These are phyloP conservation scores for Hypothenemus hampei DNA, from an alignment of 1,140 invertebrate genomes.

Conservation along the genomic window DNA sequence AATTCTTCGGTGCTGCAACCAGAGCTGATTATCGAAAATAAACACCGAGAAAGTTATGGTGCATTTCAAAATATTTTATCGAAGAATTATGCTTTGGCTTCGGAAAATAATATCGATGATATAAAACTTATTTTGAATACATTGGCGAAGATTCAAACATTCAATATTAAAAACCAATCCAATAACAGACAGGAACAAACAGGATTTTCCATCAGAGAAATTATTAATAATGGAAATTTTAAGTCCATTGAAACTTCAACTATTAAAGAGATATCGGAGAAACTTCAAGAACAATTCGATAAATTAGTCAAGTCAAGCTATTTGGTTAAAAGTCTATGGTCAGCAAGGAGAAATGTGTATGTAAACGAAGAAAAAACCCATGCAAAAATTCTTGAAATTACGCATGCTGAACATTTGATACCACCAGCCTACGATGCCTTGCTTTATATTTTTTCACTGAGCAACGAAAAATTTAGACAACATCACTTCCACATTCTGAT, in stretches of 20 bases:
- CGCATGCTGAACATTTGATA: neutral
- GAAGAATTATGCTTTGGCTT: no score
- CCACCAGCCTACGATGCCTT: constrained; percentile 18
- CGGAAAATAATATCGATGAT: constrained; percentile 1
- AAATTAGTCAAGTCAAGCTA: neutral
- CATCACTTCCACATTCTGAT: constrained; percentile 8
- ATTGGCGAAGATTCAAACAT: neutral
- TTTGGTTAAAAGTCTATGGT: constrained; percentile 4
- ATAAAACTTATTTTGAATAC: constrained; percentile 5
- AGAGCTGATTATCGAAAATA: no score
- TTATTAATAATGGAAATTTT: neutral
- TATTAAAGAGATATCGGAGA: neutral
- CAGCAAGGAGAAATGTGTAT: neutral
- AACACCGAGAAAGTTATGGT: no score
- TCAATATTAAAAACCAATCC: neutral
- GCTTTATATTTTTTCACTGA: constrained; percentile 15
- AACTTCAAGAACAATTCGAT: constrained; percentile 4
- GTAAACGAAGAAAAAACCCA: neutral
- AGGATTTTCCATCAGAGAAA: neutral
- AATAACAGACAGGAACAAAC: no score
- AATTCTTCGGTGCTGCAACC: no score
- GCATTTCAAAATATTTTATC: no score
- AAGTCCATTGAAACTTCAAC: neutral
- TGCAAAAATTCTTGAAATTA: constrained; percentile 5
- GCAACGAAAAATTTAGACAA: constrained; percentile 16